phyloP scores from a whole-genome alignment of 2,113 vertebrate species.

The Piaya cayana region DNA sequence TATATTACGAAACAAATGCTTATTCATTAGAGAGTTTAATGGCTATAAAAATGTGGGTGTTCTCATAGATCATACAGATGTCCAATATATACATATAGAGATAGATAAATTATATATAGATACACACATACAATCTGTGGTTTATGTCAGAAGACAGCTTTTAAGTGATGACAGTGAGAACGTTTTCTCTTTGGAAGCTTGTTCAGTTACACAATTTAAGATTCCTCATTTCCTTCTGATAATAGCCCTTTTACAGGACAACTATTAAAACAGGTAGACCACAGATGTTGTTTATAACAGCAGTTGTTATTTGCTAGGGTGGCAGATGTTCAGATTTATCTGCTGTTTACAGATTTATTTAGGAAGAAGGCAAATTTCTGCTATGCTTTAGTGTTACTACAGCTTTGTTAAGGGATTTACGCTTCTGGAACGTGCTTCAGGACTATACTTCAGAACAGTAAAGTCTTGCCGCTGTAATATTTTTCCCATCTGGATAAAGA shows the following conservation, averaged over 20 bases:
- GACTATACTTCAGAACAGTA: not conserved
- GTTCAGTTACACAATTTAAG: not conserved
- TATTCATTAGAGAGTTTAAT: not conserved
- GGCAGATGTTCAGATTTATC: not conserved
- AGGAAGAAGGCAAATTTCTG: not conserved
- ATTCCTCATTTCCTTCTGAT: not conserved
- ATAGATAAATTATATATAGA: conserved; percentile 29
- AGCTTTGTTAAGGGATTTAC: not conserved
- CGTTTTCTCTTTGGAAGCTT: not conserved
- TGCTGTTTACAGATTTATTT: not conserved
- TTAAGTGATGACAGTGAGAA: not conserved
- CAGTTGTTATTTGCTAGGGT: not conserved
- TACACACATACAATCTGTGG: conserved; percentile 37
- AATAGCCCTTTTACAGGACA: not conserved
- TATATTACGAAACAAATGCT: not conserved
- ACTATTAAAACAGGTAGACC: not conserved
- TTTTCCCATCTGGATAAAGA: not conserved
- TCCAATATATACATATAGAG: conserved; percentile 38
- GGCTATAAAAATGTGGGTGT: conserved; percentile 37
- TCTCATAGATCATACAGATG: conserved; percentile 56
- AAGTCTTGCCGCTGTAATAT: not conserved
- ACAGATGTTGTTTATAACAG: not conserved
- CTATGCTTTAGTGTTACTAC: not conserved
- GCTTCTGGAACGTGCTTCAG: not conserved
- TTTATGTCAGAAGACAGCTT: conserved; percentile 19